These are phyloP conservation scores for Aphelenchoides bicaudatus DNA, from an alignment of 2,888 invertebrate species.

Conservation along the genomic window DNA sequence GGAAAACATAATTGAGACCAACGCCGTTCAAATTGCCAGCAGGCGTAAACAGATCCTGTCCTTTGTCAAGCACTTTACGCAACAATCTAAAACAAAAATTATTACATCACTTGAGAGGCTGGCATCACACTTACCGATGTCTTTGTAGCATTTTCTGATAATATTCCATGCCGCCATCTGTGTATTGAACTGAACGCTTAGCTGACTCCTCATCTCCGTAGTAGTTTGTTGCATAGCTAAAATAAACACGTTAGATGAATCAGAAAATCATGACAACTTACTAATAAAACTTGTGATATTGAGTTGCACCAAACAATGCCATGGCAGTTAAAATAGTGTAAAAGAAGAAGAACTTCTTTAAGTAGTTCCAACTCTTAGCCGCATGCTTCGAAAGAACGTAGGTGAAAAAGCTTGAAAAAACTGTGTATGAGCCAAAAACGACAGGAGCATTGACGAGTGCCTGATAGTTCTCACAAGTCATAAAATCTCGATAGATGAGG, in stretches of 20 bases:
- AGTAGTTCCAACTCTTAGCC: slow-evolving; percentile 37
- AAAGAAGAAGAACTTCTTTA: slow-evolving; percentile 42
- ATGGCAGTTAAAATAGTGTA: slow-evolving; percentile 41
- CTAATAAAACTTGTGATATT: slow-evolving; percentile 53
- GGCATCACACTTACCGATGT: slow-evolving; percentile 38
- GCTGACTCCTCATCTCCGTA: slow-evolving; percentile 50
- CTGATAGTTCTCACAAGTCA: slow-evolving; percentile 49
- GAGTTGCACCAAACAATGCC: slow-evolving; percentile 41
- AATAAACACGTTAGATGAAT: slow-evolving; percentile 20
- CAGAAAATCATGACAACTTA: slow-evolving; percentile 20
- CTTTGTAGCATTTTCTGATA: slow-evolving; percentile 54
- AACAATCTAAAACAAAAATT: slow-evolving; percentile 32
- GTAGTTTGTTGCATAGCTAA: slow-evolving; percentile 50
- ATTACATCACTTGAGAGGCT: not conserved
- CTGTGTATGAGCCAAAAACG: too few species aligned
- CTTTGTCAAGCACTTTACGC: slow-evolving; percentile 35
- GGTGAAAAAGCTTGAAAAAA: slow-evolving; percentile 49
- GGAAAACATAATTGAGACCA: slow-evolving; percentile 43
- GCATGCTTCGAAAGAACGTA: slow-evolving; percentile 51
- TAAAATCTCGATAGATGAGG: slow-evolving; percentile 49
- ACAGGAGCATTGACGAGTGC: slow-evolving; percentile 46
- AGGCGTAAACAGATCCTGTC: slow-evolving; percentile 40
- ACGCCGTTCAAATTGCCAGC: slow-evolving; percentile 50
- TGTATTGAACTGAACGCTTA: slow-evolving; percentile 45
- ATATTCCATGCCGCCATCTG: slow-evolving; percentile 55